Conservation (phyloP, 2,797 vertebrate species). For the Rhynchotus rufescens region DNA sequence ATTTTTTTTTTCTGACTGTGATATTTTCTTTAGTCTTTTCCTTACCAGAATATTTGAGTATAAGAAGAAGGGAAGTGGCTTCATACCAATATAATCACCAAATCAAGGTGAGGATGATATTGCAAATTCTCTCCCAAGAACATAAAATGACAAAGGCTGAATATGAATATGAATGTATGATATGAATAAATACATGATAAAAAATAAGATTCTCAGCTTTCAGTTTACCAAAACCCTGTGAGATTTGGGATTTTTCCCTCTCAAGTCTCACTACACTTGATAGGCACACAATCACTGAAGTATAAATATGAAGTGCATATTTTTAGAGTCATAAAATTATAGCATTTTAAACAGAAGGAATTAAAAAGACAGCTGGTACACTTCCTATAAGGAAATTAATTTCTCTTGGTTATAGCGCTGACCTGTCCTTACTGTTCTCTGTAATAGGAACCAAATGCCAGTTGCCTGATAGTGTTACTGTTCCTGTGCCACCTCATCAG, state of each 20-base stretch:
- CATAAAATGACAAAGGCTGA: background rate
- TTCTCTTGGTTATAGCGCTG: background rate
- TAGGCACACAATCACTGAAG: background rate
- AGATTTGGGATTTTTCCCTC: rapidly evolving
- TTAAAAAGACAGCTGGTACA: slow-evolving; percentile 7
- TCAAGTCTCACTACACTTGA: background rate
- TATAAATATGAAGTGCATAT: background rate
- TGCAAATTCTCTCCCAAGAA: background rate
- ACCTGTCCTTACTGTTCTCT: slow-evolving; percentile 1
- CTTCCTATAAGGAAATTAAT: slow-evolving; percentile 35
- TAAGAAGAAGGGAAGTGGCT: background rate
- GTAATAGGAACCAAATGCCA: slow-evolving; percentile 19
- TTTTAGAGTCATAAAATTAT: slow-evolving; percentile 40
- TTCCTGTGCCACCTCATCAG: background rate
- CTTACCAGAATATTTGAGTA: background rate
- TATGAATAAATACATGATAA: background rate
- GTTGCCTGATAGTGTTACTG: background rate
- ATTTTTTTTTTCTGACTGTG: background rate
- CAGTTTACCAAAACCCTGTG: background rate
- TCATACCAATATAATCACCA: background rate
- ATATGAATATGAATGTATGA: background rate
- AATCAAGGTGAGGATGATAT: background rate
- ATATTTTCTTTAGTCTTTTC: background rate
- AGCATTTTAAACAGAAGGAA: slow-evolving; percentile 15
- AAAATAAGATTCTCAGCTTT: background rate